Base-by-base conservation (phyloP, 1,140 invertebrate species). In the Drosophila kikkawai region DNA sequence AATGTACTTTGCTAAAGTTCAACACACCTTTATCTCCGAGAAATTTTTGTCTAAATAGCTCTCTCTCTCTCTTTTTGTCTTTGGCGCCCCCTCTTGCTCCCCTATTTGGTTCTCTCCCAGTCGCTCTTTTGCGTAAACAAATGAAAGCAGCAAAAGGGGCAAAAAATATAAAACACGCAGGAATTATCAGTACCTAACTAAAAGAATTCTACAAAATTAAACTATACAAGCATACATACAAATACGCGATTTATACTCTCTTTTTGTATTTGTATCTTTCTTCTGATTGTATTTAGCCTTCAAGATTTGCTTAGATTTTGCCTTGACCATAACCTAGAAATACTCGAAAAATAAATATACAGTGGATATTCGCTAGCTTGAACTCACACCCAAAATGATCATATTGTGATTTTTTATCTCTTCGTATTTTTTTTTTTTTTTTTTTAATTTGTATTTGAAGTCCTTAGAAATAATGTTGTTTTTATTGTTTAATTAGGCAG, bases 241-340 rank as follows among this genome's bases (percentile, higher is more conserved):
- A 9, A 55, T 9, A 11, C 26, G 22, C 39, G 11, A 45, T 22
- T 50, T 37, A 26, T 70, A 17, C n/a, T 48, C 22, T 50, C 32
- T 37, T 12, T 53, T 29, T 36, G 53, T n/a, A 19, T 75, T 32
- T 61, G 39, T 41, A n/a, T 41, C 22, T 50, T 32, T 61, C 41
- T 51, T 17, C 15, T 41, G 15, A 59, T 17, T 84, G 45, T 61
- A 67, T 67, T 65, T 87, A 86, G 82, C 83, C 83, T 86, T 86
- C 82, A 87, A 87, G 39, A 76, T 86, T 60, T 82, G 71, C 83
- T 82, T 76, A 68, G 69, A 79, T 75, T 79, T 80, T 36, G 84
- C 84, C 84, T 88, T 88, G 84, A 88, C 84, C 84, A 88, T 88
- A 84, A 88, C 84, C 84, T 81, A 88, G 84, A 88, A 88, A 84